Evolutionary conservation across 2,888 invertebrate species (phyloP).

Genomic region (Amblyjoppa fuscipennis): DNA sequence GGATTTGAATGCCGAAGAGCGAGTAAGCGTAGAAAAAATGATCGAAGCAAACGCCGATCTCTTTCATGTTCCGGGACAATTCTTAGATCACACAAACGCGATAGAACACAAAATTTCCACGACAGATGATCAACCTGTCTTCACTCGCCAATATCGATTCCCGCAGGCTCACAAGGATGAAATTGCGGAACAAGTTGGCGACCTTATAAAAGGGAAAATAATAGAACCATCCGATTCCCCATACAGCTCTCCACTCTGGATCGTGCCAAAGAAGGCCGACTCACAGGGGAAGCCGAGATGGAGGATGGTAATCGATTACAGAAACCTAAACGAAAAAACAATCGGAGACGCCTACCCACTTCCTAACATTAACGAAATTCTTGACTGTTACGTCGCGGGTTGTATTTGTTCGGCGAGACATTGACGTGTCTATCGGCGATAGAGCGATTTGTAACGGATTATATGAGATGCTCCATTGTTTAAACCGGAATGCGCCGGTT

Average conservation of each 20-base stretch:
- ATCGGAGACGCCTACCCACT: no score
- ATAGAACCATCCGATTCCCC: background rate
- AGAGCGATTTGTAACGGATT: no score
- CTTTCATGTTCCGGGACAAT: constrained; percentile 6
- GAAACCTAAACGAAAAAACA: no score
- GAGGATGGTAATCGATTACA: no score
- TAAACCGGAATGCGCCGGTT: no score
- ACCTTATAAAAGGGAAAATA: background rate
- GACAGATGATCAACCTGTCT: no score
- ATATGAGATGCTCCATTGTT: no score
- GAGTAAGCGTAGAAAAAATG: background rate
- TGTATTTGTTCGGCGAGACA: no score
- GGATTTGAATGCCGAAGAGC: constrained; percentile 20
- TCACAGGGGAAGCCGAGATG: constrained; percentile 31
- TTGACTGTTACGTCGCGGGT: no score
- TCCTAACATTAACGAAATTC: no score
- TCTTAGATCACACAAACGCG: constrained; percentile 1
- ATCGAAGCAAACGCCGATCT: constrained; percentile 8
- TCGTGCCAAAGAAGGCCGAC: constrained; percentile 7
- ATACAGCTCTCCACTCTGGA: constrained; percentile 36
- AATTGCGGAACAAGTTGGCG: background rate
- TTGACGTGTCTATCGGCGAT: no score
- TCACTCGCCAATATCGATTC: no score
- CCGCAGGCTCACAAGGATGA: constrained; percentile 36
- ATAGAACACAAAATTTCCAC: constrained; percentile 23